phyloP scores from a whole-genome alignment of 2,888 invertebrate species.

The Frankliniella fusca region DNA sequence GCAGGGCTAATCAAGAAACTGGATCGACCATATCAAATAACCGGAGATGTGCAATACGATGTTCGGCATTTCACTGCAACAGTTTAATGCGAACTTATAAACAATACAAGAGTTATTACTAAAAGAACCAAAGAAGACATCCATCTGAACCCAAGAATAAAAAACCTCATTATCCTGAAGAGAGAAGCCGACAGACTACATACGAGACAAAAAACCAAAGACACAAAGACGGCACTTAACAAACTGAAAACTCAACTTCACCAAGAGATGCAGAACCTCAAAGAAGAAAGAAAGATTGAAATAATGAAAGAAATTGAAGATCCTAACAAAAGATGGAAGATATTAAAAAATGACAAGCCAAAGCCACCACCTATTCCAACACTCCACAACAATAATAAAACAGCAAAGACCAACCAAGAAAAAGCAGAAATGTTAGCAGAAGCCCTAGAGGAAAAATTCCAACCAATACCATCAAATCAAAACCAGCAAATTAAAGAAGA shows the following conservation, averaged over 20 bases:
- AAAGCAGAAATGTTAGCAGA: neutral
- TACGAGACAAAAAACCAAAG: neutral
- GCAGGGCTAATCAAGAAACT: too few relatives aligned
- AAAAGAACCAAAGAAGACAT: neutral
- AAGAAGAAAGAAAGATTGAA: neutral
- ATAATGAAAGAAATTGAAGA: neutral
- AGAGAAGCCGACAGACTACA: neutral
- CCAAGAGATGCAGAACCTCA: neutral
- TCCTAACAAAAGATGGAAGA: neutral
- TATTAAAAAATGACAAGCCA: neutral
- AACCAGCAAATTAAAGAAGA: neutral
- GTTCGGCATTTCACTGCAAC: too few relatives aligned
- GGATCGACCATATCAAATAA: too few relatives aligned
- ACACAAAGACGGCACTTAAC: neutral
- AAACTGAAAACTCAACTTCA: neutral
- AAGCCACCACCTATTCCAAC: neutral
- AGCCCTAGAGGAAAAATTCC: neutral
- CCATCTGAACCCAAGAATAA: neutral
- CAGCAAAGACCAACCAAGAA: neutral
- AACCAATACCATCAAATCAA: neutral
- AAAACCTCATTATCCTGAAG: neutral
- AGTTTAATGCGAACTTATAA: too few relatives aligned
- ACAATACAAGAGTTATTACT: neutral
- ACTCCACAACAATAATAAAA: neutral
- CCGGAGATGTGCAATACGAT: too few relatives aligned